Percentiles rank a stretch among this genome's conserved stretches.
These are phyloP conservation scores for Eptesicus fuscus DNA, from an alignment of 2,113 vertebrate genomes.

Conservation along the genomic window DNA sequence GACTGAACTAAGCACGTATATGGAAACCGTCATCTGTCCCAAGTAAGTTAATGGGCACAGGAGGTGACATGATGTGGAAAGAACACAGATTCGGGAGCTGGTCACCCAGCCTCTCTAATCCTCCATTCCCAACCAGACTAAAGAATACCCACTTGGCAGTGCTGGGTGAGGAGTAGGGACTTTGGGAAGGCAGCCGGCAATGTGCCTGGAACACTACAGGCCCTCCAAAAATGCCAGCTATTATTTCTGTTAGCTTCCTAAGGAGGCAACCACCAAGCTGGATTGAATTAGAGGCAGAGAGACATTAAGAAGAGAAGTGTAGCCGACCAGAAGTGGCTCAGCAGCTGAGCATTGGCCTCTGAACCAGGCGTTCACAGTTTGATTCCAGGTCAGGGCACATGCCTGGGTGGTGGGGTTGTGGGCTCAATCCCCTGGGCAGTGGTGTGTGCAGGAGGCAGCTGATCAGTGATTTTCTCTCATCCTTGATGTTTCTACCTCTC, in stretches of 20 bases:
- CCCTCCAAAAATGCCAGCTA: background rate
- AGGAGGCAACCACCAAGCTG: background rate
- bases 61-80: background rate
- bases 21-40: background rate
- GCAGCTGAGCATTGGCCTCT: too few species aligned
- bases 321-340: too few species aligned
- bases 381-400: too few species aligned
- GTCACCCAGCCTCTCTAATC: background rate
- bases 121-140: background rate
- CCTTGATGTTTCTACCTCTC: too few species aligned
- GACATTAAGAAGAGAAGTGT: background rate
- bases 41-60: background rate
- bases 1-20: background rate
- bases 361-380: too few species aligned
- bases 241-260: background rate
- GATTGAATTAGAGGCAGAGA: background rate
- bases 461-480: too few species aligned
- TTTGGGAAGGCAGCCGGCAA: background rate
- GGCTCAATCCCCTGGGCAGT: too few species aligned
- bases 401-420: too few species aligned
- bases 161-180: accelerated
- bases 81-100: background rate
- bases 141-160: background rate
- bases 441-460: too few species aligned
- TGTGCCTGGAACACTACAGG: background rate